Percentiles rank a stretch among this genome's conserved stretches.
Evolutionary conservation across 2,113 vertebrate genomes (phyloP).

Genomic region (Carlito syrichta): DNA sequence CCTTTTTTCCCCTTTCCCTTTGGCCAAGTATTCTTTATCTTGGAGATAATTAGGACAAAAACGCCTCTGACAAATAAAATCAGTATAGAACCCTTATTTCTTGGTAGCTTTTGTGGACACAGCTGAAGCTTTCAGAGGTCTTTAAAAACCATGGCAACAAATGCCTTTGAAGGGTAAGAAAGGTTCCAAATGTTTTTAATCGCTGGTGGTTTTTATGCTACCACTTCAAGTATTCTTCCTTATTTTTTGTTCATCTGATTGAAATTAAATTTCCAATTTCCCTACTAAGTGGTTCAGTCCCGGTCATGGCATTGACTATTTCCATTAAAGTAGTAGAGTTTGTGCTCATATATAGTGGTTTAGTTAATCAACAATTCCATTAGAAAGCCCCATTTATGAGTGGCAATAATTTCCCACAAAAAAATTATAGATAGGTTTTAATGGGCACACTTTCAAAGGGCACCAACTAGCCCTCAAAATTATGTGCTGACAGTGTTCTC

Average conservation of each 20-base stretch:
- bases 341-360: conserved; percentile 37
- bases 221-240: conserved; percentile 69
- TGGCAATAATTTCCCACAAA: conserved; percentile 49
- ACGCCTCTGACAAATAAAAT: conserved; percentile 70
- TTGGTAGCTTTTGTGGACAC: conserved; percentile 69
- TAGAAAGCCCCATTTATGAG: conserved; percentile 53
- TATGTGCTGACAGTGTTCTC: not conserved
- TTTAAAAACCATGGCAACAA: conserved; percentile 79
- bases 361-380: conserved; percentile 61
- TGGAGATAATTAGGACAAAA: conserved; percentile 67
- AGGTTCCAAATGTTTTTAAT: conserved; percentile 77
- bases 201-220: conserved; percentile 57
- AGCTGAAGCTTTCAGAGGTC: conserved; percentile 71
- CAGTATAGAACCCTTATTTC: conserved; percentile 66
- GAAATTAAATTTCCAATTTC: conserved; percentile 73
- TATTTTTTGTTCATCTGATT: conserved; percentile 68
- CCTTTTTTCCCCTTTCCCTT: not conserved
- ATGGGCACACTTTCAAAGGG: conserved; percentile 60
- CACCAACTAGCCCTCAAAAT: conserved; percentile 36
- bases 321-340: conserved; percentile 51
- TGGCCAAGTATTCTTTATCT: conserved; percentile 46
- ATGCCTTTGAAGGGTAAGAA: conserved; percentile 72
- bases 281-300: conserved; percentile 55
- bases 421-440: conserved; percentile 61
- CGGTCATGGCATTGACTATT: conserved; percentile 5